These are phyloP conservation scores for Augiades crinisus DNA, from an alignment of 2,888 invertebrate genomes.

Conservation along the genomic window DNA sequence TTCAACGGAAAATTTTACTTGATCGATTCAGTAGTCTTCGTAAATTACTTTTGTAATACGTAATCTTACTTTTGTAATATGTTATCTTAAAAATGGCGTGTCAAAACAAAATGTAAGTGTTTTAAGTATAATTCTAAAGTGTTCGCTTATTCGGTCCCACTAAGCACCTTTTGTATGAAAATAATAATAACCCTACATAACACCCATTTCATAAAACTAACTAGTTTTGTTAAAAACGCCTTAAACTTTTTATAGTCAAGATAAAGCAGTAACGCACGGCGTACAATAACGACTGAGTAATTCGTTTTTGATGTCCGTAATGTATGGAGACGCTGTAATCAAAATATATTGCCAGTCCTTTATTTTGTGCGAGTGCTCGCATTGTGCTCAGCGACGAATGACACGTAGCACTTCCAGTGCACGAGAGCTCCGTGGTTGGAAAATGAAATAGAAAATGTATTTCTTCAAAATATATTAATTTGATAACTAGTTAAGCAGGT, in stretches of 20 bases:
- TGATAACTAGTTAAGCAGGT: too few relatives aligned
- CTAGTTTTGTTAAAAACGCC: slow-evolving; percentile 13
- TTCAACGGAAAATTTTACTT: background rate
- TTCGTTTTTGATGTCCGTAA: slow-evolving; percentile 63
- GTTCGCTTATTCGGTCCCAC: too few relatives aligned
- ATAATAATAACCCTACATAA: too few relatives aligned
- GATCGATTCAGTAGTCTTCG: too few relatives aligned
- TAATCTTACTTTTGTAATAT: too few relatives aligned
- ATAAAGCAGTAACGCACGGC: slow-evolving; percentile 36
- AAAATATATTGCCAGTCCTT: slow-evolving; percentile 58
- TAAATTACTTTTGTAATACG: too few relatives aligned
- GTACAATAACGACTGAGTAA: slow-evolving; percentile 52
- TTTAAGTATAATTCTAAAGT: too few relatives aligned
- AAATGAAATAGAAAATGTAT: background rate
- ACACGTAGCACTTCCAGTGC: slow-evolving; percentile 21
- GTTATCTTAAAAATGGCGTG: too few relatives aligned
- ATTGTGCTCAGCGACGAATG: slow-evolving; percentile 39
- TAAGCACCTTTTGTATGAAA: too few relatives aligned
- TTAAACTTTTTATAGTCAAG: slow-evolving; percentile 43
- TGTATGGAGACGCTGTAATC: slow-evolving; percentile 50
- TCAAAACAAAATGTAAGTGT: too few relatives aligned
- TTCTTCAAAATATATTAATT: too few relatives aligned
- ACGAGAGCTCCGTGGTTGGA: too few relatives aligned
- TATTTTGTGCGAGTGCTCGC: slow-evolving; percentile 43
- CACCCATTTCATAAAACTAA: background rate